These are phyloP conservation scores for Amazona guildingii DNA, from an alignment of 2,113 vertebrate genomes.

Conservation along the genomic window DNA sequence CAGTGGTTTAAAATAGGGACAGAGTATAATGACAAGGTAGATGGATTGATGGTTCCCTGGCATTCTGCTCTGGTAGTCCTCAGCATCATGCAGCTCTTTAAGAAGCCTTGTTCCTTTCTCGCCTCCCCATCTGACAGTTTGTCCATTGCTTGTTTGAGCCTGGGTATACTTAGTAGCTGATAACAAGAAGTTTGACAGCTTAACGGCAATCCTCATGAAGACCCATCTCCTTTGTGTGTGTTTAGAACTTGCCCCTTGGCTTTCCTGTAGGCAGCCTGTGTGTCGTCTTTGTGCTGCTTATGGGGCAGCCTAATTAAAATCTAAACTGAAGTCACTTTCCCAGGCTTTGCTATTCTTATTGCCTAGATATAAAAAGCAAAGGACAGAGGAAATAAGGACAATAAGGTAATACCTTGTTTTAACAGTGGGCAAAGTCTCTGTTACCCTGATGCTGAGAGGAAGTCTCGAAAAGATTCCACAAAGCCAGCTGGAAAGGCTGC, in stretches of 20 bases:
- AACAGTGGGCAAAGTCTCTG: neutral
- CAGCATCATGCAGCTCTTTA: neutral
- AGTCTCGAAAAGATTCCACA: neutral
- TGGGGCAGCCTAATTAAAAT: neutral
- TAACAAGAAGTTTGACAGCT: neutral
- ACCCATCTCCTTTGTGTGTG: neutral
- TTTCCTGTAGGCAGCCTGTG: neutral
- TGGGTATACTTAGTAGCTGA: rapidly evolving
- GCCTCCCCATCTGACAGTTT: neutral
- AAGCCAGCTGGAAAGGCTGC: neutral
- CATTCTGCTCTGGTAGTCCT: neutral
- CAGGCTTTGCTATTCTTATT: neutral
- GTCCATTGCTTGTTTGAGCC: neutral
- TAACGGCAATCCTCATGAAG: neutral
- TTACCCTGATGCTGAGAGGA: neutral
- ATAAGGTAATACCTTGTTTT: neutral
- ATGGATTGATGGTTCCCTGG: neutral
- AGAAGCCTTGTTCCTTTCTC: neutral
- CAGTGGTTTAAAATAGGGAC: too few relatives aligned
- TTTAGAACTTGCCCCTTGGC: neutral
- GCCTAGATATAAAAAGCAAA: neutral
- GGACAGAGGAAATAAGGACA: neutral
- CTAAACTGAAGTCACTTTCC: neutral
- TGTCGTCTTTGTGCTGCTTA: rapidly evolving
- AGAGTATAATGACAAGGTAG: neutral